A percentile compares a stretch with the other conserved stretches of the same genome.
Evolutionary conservation across 2,113 vertebrate species (phyloP).

Genomic region (Rhegmatorhina hoffmannsi): DNA sequence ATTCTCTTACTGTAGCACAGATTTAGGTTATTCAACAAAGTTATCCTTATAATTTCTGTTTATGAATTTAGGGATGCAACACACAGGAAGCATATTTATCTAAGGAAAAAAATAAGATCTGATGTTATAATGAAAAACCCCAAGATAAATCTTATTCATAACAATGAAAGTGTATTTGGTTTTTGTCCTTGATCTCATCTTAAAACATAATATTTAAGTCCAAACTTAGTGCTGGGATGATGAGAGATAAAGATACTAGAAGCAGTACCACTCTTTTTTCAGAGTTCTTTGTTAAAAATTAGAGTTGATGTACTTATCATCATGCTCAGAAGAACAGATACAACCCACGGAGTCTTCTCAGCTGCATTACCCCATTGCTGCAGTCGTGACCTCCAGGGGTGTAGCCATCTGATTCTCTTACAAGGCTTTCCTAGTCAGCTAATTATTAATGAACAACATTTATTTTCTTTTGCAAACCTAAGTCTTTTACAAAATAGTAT

Average conservation of each 20-base stretch:
- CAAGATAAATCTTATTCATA: neutral
- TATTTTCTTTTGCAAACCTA: neutral
- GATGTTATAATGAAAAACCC: accelerated
- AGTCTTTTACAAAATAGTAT: neutral
- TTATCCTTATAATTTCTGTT: neutral
- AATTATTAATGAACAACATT: neutral
- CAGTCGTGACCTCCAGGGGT: neutral
- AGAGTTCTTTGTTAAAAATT: neutral
- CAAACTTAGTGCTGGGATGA: neutral
- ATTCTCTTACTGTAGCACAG: neutral
- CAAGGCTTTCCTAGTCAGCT: neutral
- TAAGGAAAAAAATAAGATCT: neutral
- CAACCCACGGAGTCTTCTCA: neutral
- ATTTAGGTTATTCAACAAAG: neutral
- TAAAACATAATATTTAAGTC: neutral
- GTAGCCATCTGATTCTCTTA: neutral
- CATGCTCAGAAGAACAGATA: neutral
- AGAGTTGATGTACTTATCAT: neutral
- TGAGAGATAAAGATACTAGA: neutral
- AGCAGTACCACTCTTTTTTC: neutral
- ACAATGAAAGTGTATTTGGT: neutral
- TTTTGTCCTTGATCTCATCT: neutral
- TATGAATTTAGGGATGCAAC: neutral
- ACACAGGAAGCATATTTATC: neutral
- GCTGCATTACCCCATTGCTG: neutral